Evolutionary conservation across 2,888 invertebrate genomes (phyloP).

Genomic region (Anticlea derivata): DNA sequence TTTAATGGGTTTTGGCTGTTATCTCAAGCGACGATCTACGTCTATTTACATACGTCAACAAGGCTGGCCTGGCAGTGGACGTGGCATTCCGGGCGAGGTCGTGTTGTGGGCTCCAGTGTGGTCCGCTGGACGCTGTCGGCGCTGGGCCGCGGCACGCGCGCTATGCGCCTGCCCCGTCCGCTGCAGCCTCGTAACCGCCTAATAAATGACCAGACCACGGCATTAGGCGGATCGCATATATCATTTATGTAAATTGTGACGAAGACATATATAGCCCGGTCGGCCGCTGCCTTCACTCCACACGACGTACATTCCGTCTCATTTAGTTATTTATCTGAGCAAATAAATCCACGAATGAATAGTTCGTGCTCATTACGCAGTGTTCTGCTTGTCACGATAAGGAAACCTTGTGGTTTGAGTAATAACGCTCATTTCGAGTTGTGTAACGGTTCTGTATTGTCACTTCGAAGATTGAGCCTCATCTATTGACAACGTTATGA

Average conservation of each 20-base stretch:
- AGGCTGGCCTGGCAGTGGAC: slow-evolving; percentile 57
- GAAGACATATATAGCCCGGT: slow-evolving; percentile 81
- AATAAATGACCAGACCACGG: slow-evolving; percentile 78
- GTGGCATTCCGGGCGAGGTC: slow-evolving; percentile 47
- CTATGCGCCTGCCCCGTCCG: slow-evolving; percentile 64
- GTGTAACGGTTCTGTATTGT: slow-evolving; percentile 22
- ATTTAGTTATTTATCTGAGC: slow-evolving; percentile 55
- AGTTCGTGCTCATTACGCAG: slow-evolving; percentile 47
- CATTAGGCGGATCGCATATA: slow-evolving; percentile 81
- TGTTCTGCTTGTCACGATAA: slow-evolving; percentile 49
- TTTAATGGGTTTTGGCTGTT: slow-evolving; percentile 26
- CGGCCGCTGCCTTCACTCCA: slow-evolving; percentile 69
- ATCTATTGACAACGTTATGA: slow-evolving; percentile 17
- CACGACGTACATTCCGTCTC: slow-evolving; percentile 76
- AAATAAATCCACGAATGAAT: slow-evolving; percentile 63
- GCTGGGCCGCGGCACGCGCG: slow-evolving; percentile 72
- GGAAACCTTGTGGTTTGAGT: slow-evolving; percentile 34
- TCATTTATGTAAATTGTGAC: slow-evolving; percentile 84
- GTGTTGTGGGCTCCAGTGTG: slow-evolving; percentile 64
- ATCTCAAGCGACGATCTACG: slow-evolving; percentile 58
- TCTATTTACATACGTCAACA: slow-evolving; percentile 73
- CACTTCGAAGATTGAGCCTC: slow-evolving; percentile 16
- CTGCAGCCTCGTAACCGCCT: slow-evolving; percentile 65
- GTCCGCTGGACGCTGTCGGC: slow-evolving; percentile 71
- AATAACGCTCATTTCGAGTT: slow-evolving; percentile 34